Evolutionary conservation across 2,113 vertebrate genomes (phyloP).

Genomic region (Prionailurus viverrinus): DNA sequence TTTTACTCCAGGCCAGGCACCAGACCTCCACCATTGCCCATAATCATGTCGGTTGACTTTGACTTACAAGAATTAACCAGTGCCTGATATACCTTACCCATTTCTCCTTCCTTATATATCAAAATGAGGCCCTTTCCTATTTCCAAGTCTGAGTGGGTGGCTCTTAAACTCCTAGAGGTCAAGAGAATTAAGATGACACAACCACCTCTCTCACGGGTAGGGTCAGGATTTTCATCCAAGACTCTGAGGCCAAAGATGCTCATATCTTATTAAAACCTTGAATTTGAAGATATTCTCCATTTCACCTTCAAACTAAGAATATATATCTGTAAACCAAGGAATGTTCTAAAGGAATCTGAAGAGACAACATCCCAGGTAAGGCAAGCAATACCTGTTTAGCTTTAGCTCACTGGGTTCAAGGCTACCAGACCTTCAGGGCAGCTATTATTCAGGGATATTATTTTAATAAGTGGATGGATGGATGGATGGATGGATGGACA

Average conservation of each 20-base stretch:
- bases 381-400: neutral
- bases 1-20: neutral
- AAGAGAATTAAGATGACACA: neutral
- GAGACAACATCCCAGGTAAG: neutral
- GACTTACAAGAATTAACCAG: conserved; percentile 3
- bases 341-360: neutral
- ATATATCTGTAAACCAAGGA: neutral
- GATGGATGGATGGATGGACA: neutral
- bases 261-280: neutral
- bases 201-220: neutral
- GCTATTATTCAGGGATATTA: neutral
- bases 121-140: neutral
- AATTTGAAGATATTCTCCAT: conserved; percentile 39
- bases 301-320: conserved; percentile 49
- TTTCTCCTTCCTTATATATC: neutral
- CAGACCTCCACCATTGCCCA: neutral
- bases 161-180: neutral
- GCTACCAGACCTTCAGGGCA: neutral
- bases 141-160: neutral
- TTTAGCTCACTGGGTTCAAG: neutral
- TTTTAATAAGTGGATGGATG: conserved; percentile 17
- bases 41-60: neutral
- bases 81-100: neutral
- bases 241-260: neutral
- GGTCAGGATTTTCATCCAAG: neutral